These are phyloP conservation scores for Eospalax fontanierii DNA, from an alignment of 2,797 vertebrate species.

Conservation along the genomic window DNA sequence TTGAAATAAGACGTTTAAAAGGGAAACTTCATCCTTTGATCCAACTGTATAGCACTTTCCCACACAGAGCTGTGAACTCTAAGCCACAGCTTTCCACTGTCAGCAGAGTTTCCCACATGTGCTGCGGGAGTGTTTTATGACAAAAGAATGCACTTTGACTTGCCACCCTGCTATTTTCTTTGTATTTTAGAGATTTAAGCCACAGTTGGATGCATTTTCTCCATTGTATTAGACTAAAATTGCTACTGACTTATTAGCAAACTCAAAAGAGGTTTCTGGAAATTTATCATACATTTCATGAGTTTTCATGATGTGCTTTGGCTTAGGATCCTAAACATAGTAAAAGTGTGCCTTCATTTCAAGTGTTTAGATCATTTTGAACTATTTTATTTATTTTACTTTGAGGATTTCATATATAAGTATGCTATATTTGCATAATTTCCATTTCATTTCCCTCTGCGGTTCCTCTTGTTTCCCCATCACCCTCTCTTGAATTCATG, in stretches of 20 bases:
- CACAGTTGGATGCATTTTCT: not conserved
- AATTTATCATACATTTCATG: not conserved
- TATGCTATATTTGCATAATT: too few relatives aligned
- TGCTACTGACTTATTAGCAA: conserved; percentile 5
- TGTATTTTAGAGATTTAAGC: not conserved
- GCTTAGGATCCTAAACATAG: not conserved
- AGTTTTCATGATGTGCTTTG: not conserved
- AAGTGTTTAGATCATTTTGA: not conserved
- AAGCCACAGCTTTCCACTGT: not conserved
- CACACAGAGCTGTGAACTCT: not conserved
- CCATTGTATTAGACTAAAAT: not conserved
- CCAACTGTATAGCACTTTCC: not conserved
- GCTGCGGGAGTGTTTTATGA: accelerated
- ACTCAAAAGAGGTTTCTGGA: not conserved
- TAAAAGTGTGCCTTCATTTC: not conserved
- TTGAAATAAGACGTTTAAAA: not conserved
- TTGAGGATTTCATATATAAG: not conserved
- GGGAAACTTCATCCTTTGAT: not conserved
- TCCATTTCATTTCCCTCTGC: too few relatives aligned
- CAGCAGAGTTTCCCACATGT: accelerated
- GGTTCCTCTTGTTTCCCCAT: too few relatives aligned
- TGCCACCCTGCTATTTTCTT: not conserved
- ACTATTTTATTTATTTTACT: too few relatives aligned
- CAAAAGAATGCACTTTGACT: not conserved
- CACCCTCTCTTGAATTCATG: too few relatives aligned